phyloP scores from a whole-genome alignment of 2,113 vertebrate species.

The Speoplatyrhinus poulsoni region DNA sequence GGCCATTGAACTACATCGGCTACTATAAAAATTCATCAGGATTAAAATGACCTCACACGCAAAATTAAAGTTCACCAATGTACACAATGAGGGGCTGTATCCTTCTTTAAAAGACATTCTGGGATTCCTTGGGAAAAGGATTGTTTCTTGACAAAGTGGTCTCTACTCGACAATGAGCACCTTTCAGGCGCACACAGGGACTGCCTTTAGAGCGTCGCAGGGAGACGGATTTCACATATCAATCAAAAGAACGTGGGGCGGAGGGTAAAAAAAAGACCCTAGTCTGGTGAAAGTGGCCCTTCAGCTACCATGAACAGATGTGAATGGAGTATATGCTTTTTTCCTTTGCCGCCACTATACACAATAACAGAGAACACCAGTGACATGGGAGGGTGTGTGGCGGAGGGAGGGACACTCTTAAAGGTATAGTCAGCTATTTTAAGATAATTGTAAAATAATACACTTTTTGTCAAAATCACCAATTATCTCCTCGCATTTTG shows the following conservation, averaged over 20 bases:
- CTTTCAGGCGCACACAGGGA: slow-evolving; percentile 79
- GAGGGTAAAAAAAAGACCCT: slow-evolving; percentile 56
- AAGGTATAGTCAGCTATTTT: no score
- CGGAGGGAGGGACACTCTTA: slow-evolving; percentile 51
- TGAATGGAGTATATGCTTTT: slow-evolving; percentile 70
- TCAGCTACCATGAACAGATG: slow-evolving; percentile 68
- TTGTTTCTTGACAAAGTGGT: slow-evolving; percentile 84
- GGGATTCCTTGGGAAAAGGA: slow-evolving; percentile 80
- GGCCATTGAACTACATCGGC: slow-evolving; percentile 78
- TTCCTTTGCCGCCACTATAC: slow-evolving; percentile 64
- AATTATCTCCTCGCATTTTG: no score
- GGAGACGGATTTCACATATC: slow-evolving; percentile 86
- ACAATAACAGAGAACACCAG: slow-evolving; percentile 51
- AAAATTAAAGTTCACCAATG: slow-evolving; percentile 82
- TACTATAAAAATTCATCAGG: slow-evolving; percentile 85
- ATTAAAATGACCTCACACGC: slow-evolving; percentile 86
- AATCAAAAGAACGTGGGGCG: slow-evolving; percentile 75
- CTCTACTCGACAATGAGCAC: slow-evolving; percentile 79
- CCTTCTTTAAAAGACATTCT: slow-evolving; percentile 79
- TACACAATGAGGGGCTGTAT: slow-evolving; percentile 79
- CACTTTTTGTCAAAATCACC: no score
- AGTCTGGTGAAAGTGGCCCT: slow-evolving; percentile 70
- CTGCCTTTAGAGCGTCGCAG: slow-evolving; percentile 75
- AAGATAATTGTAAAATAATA: no score
- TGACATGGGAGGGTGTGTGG: slow-evolving; percentile 7